Evolutionary conservation across 2,113 vertebrate species (phyloP).

Genomic region (Gnathonemus echidnorhynchus): DNA sequence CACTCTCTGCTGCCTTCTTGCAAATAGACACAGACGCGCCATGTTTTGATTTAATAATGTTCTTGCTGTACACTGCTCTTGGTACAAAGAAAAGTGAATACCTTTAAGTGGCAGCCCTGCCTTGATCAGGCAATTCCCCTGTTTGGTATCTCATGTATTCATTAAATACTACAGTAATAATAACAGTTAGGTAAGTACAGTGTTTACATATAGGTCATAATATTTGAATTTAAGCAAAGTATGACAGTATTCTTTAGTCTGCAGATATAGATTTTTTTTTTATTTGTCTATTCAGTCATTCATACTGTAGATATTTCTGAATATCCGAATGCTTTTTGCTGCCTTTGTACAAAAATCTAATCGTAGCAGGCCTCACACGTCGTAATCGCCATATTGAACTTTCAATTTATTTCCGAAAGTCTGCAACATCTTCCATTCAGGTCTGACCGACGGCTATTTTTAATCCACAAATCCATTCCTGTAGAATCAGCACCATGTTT

Average conservation of each 20-base stretch:
- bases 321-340: background rate
- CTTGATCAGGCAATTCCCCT: background rate
- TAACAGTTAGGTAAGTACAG: background rate
- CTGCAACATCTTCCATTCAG: background rate
- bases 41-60: background rate
- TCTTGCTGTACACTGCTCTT: background rate
- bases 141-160: background rate
- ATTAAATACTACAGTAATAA: background rate
- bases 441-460: constrained; percentile 2
- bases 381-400: constrained; percentile 3
- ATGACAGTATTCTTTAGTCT: background rate
- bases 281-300: background rate
- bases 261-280: background rate
- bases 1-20: background rate
- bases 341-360: background rate
- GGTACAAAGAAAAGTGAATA: background rate
- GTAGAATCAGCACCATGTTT: constrained; percentile 15
- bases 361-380: background rate
- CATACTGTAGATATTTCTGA: background rate
- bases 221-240: background rate
- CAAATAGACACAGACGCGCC: background rate
- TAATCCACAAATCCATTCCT: constrained; percentile 14
- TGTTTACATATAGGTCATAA: background rate
- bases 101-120: background rate
- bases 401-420: constrained; percentile 6